A percentile compares a stretch with the other conserved stretches of the same genome.
phyloP scores from a whole-genome alignment of 2,797 vertebrate species.

The Xiphorhynchus erythropygius region DNA sequence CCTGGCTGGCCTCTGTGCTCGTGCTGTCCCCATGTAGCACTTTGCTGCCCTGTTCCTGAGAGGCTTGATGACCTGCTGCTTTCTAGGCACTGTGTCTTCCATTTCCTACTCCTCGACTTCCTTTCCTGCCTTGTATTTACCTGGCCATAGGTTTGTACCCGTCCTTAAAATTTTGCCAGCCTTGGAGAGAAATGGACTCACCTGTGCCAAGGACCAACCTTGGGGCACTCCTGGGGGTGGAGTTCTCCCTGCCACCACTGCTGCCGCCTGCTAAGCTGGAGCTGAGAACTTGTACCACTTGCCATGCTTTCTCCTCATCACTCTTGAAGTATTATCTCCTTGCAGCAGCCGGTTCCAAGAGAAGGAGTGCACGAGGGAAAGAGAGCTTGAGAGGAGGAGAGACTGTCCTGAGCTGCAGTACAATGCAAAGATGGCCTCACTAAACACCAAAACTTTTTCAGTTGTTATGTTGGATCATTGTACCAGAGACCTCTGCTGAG shows the following conservation, averaged over 20 bases:
- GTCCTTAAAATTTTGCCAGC: not conserved
- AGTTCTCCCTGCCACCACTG: not conserved
- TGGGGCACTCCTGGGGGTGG: not conserved
- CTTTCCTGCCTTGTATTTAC: not conserved
- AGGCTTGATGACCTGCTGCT: constrained; percentile 47
- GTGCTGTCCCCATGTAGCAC: not conserved
- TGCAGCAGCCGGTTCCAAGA: not conserved
- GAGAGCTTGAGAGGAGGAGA: not conserved
- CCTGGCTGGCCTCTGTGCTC: not conserved
- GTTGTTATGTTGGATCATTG: constrained; percentile 42
- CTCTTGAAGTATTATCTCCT: constrained; percentile 25
- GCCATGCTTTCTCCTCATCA: not conserved
- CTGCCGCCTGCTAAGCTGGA: constrained; percentile 38
- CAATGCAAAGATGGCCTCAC: constrained; percentile 13
- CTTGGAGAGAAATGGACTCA: constrained; percentile 19
- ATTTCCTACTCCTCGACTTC: not conserved
- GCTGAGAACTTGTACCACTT: constrained; percentile 27
- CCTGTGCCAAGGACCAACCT: not conserved
- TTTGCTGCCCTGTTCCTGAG: constrained; percentile 38
- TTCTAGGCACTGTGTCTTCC: constrained; percentile 62
- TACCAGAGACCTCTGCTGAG: constrained; percentile 62
- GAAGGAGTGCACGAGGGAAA: not conserved
- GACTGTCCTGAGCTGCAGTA: constrained; percentile 24
- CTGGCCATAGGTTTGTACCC: not conserved
- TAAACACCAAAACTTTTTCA: constrained; percentile 47